Evolutionary conservation across 2,888 invertebrate species (phyloP), one percentile per base, ranked within the genome.

Genomic region (Melieria crassipennis): DNA sequence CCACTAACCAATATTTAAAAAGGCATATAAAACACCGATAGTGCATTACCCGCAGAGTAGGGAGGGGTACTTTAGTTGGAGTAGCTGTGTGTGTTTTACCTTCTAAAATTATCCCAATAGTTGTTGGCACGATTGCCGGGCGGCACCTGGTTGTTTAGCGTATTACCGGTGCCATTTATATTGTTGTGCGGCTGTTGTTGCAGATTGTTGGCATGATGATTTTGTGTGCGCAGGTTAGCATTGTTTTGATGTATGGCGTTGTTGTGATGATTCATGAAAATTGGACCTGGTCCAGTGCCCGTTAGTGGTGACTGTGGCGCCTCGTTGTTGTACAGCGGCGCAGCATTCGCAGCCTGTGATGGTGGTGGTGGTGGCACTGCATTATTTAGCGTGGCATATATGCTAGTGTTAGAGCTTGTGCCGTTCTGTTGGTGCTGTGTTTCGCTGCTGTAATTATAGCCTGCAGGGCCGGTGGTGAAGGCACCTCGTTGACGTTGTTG

Each of bases 31-130:
- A 30, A 30, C 30, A 30, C 30, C 30, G 30, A 30, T 30, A 30
- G 30, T 2, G 30, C 30, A 2, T 30, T 30, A 30, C 30, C 30
- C 1, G 30, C 30, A 30, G 30, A 30, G 30, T 30, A 30, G 30
- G 30, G 30, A 30, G 30, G 30, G 30, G 30, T 30, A 30, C 30
- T 30, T 30, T 30, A 30, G 30, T 30, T 30, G 30, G 30, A 2
- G 30, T 30, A 30, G 30, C 60, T 50, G 58, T 13, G 9, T 50
- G 13, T 42, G 16, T 67, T 81, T 89, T 91, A 94, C 95, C 95
- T 95, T 88, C 95, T 89, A 86, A 96, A 96, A 87, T 96, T 96
- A 85, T 96, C 96, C 95, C 95, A 96, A 87, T 96, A 96, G 88
- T 96, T 96, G 86, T 96, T 96, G 70, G 95, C 95, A 76, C 96